Evolutionary conservation across 2,888 invertebrate species (phyloP), one percentile per base, ranked within the genome.

Genomic region (Leptopilina syphax): DNA sequence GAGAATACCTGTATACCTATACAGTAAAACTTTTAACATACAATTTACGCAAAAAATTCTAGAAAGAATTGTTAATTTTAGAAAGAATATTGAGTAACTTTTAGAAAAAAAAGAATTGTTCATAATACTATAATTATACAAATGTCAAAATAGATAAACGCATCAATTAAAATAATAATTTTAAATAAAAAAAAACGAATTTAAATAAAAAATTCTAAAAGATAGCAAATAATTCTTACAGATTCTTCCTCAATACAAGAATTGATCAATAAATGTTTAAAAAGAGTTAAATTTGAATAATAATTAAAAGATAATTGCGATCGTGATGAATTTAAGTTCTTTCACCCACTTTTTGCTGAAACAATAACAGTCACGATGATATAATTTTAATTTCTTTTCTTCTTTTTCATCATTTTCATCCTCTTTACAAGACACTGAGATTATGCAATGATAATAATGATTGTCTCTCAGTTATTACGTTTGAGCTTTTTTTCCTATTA

Each of bases 381-480:
- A 60, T 60, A 60, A 60, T 60, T n/a, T 60, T 60, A 13, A 60
- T n/a, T 60, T 60, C 5, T 18, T 60, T 8, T n/a, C n/a, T 60
- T 7, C n/a, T 60, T 18, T n/a, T 60, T 60, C 18, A n/a, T 60
- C n/a, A 60, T 18, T 18, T 60, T 60, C n/a, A 50, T 50, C 50
- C 9, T 60, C 60, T 60, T n/a, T n/a, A 12, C 60, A 8, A 60
- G 60, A 60, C 60, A 13, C 60, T 60, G 47, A 60, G n/a, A 60
- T 60, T 60, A 60, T 60, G 60, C 60, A 60, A 60, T 60, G 18
- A 60, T 60, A 60, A 60, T n/a, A 12, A 60, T 60, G n/a, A 60
- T 60, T 60, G n/a, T 18, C n/a, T 18, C 60, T 18, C 44, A 44
- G 50, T 50, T 50, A 60, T 60, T 60, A 60, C 60, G 60, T 60